Percentiles rank a stretch among this genome's conserved stretches.
These are phyloP conservation scores for Ciconia stormi DNA, from an alignment of 2,113 vertebrate species.

Conservation along the genomic window DNA sequence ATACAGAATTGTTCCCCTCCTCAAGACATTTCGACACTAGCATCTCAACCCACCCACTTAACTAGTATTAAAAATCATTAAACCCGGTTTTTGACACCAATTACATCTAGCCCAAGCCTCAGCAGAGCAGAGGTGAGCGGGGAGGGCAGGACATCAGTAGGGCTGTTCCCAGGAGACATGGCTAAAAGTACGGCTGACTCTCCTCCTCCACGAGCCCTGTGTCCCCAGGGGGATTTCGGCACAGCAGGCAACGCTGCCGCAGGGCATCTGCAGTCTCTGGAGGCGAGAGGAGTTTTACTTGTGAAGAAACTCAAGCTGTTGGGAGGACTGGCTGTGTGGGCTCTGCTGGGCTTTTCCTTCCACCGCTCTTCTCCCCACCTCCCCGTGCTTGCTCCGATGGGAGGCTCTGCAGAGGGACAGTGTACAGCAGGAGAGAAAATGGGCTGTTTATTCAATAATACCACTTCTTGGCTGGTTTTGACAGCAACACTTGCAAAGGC, in stretches of 20 bases:
- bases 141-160: background rate
- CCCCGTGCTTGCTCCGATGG: background rate
- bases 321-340: background rate
- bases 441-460: background rate
- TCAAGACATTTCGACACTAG: background rate
- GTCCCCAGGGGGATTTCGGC: background rate
- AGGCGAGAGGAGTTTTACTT: background rate
- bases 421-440: background rate
- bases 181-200: background rate
- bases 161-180: background rate
- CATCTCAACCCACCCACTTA: background rate
- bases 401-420: background rate
- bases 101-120: background rate
- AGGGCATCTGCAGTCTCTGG: background rate
- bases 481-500: background rate
- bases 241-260: background rate
- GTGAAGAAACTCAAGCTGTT: background rate
- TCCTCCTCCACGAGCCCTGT: rapidly evolving
- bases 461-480: background rate
- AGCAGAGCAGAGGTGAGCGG: rapidly evolving
- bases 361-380: background rate
- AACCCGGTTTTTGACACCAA: background rate
- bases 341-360: background rate
- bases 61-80: background rate
- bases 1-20: background rate